Evolutionary conservation across 2,113 vertebrate species (phyloP), one percentile per base, ranked within the genome.

Genomic region (Melanotaenia duboulayi): DNA sequence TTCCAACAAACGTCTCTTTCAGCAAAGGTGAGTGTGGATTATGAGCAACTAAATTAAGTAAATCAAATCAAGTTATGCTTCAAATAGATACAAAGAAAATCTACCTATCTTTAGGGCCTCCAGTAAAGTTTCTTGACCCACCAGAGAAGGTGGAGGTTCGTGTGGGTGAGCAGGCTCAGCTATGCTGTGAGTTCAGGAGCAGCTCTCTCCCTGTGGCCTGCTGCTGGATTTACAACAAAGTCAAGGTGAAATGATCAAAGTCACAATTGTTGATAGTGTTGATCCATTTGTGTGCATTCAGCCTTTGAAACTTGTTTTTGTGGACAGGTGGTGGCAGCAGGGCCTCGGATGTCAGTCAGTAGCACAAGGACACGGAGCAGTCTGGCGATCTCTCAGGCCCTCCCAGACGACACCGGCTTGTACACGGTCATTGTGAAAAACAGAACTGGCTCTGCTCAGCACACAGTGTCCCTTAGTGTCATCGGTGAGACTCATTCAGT

Each of bases 151-250:
- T 94, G 84, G 89, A 93, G 80, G 93, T 89, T 20, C 55, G 64
- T 63, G 86, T 87, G 3, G 93, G 94, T 28, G 68, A 91, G 55
- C 68, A 76, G 6, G 94, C 84, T 55, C 69, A 25, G 23, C 87
- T 95, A 1, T 25, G 23, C 23, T 94, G 94, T 57, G 62, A 60
- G 40, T 94, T 94, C 85, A 83, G 40, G 59, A 90, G 90, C 71
- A 78, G 85, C 49, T 90, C 32, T 0, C 40, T 82, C 2, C 94
- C 94, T 12, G 91, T 95, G 63, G 94, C 92, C 24, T 94, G 90
- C 77, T 94, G 93, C 81, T 95, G 95, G 94, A 90, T 94, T 71
- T 91, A 88, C 76, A 93, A 94, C 83, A 91, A 71, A 70, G 83
- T 89, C 24, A 90, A 93, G 92, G 94, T 95, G 40, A 52, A 19